These are phyloP conservation scores for Hippocampus kuda DNA, from an alignment of 2,797 vertebrate genomes.

Conservation along the genomic window DNA sequence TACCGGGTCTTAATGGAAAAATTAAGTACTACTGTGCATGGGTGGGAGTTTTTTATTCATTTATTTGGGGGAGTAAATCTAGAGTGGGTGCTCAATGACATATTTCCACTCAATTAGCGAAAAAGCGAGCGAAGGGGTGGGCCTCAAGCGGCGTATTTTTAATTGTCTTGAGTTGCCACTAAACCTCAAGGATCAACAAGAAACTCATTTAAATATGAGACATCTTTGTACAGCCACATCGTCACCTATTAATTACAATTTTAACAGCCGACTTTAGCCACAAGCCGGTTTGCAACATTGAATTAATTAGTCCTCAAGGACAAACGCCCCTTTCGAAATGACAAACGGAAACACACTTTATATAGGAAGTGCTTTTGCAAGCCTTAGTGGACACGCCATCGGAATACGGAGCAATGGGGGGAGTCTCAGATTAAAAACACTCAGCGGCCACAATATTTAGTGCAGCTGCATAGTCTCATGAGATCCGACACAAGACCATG, in stretches of 20 bases:
- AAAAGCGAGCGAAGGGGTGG: not conserved
- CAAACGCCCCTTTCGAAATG: constrained; percentile 16
- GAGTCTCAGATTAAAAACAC: not conserved
- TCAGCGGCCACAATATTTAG: not conserved
- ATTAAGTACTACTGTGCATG: not conserved
- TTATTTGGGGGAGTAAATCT: not conserved
- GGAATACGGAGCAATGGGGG: not conserved
- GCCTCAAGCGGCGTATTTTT: constrained; percentile 5
- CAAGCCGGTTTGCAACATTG: not conserved
- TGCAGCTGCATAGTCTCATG: not conserved
- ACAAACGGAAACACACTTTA: not conserved
- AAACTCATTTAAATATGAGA: constrained; percentile 4
- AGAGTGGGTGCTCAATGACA: not conserved
- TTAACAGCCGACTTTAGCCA: constrained; percentile 5
- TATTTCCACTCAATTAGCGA: constrained; percentile 2
- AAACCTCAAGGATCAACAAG: constrained; percentile 7
- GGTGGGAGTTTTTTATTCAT: not conserved
- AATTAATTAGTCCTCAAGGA: constrained; percentile 9
- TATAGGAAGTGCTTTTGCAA: not conserved
- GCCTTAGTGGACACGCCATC: not conserved
- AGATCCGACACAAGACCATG: not conserved
- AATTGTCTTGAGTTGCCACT: constrained; percentile 5
- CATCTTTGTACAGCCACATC: constrained; percentile 5
- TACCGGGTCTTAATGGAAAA: not conserved
- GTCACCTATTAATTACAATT: constrained; percentile 6